phyloP scores from a whole-genome alignment of 92 coral and sea anemone species.

The Parazoanthus swiftii region DNA sequence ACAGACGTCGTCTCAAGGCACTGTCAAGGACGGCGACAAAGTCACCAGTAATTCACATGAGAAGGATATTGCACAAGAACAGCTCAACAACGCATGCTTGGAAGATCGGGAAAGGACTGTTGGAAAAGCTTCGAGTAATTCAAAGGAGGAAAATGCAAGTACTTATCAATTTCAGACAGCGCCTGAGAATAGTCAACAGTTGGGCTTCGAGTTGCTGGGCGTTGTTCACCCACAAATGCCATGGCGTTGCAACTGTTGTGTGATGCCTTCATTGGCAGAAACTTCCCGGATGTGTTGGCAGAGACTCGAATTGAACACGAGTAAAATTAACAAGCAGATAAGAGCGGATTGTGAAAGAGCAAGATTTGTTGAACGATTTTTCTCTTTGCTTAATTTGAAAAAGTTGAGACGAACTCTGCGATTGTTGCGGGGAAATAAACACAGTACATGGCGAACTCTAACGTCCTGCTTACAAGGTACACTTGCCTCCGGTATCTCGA shows the following conservation, averaged over 20 bases:
- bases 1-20: neutral
- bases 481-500: too few relatives aligned
- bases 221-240: neutral
- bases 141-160: too few relatives aligned
- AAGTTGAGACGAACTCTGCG: conserved; percentile 28
- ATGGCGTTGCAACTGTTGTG: neutral
- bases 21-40: neutral
- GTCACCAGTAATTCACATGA: neutral
- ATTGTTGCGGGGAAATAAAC: conserved; percentile 16
- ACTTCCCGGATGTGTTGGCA: conserved; percentile 11
- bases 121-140: neutral
- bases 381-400: conserved; percentile 15
- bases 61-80: neutral
- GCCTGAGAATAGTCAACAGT: neutral
- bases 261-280: neutral
- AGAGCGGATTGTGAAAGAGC: conserved; percentile 32
- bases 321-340: neutral
- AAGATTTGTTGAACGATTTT: conserved; percentile 25
- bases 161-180: neutral
- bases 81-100: neutral
- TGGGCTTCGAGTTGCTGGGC: neutral
- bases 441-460: neutral
- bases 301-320: conserved; percentile 8
- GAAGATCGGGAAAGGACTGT: neutral
- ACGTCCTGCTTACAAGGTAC: conserved; percentile 7